Conservation (phyloP, 2,888 invertebrate genomes). For the Mythimna pallens region DNA sequence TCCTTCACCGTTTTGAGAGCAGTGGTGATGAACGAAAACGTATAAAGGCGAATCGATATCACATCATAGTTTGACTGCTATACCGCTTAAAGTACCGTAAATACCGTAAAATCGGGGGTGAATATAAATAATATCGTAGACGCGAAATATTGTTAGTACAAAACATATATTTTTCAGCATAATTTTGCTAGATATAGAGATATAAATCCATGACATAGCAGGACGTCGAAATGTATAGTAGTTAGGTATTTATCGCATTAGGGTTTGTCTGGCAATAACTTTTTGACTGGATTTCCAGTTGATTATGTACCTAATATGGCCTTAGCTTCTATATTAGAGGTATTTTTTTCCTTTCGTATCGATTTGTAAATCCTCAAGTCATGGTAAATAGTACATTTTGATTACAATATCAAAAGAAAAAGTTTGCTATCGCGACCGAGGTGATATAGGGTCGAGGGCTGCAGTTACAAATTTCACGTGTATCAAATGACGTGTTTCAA, state of each 20-base stretch:
- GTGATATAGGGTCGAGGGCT: too few relatives aligned
- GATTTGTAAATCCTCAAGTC: not conserved
- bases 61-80: not conserved
- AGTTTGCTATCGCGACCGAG: too few relatives aligned
- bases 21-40: too few relatives aligned
- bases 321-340: constrained; percentile 29
- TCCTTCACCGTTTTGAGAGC: too few relatives aligned
- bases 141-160: constrained; percentile 59
- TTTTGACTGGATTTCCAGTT: constrained; percentile 28
- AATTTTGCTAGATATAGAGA: constrained; percentile 58
- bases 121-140: constrained; percentile 47
- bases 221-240: constrained; percentile 43
- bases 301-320: constrained; percentile 14
- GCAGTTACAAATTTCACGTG: too few relatives aligned
- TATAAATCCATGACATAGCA: constrained; percentile 14
- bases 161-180: constrained; percentile 66
- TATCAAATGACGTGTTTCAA: too few relatives aligned
- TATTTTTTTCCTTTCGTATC: not conserved
- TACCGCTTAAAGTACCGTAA: constrained; percentile 50
- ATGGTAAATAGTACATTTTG: not conserved
- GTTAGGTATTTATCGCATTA: constrained; percentile 31
- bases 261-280: constrained; percentile 9
- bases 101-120: constrained; percentile 7
- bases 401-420: too few relatives aligned
- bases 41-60: too few relatives aligned